Evolutionary conservation across 2,113 vertebrate genomes (phyloP), one percentile per base, ranked within the genome.

Genomic region (Xenopus tropicalis): DNA sequence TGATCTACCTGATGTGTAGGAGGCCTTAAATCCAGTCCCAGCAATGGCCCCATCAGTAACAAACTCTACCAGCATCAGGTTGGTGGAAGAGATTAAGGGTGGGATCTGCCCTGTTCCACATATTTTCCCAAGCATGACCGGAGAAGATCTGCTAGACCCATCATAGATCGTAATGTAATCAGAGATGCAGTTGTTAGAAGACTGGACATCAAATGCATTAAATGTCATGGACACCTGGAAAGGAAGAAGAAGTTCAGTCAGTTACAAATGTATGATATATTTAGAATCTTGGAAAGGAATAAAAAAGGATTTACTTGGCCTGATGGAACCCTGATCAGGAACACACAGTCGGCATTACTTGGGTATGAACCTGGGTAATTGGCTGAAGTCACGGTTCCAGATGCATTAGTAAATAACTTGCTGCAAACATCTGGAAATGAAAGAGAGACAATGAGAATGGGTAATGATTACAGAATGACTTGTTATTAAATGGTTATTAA

Each of bases 121-220:
- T 71, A 80, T 80, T 54, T 64, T 86, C 78, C 86, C 80, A 61
- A 86, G 24, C 66, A 84, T 69, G n/a, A 84, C 58, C 23, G 52
- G 80, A 14, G 82, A 81, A 62, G 74, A 84, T 71, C 78, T 85
- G 77, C 76, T 84, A 79, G 77, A 83, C 25, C 84, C 84, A 0
- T 84, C 80, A 74, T 86, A 86, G 70, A 87, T 71, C 78, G 79
- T 81, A 67, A 87, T 48, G 4, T 86, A 87, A 67, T 87, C 85
- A 64, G 80, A 84, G 52, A 80, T 71, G 76, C 86, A 87, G 37
- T 44, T 68, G 59, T 79, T 19, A 14, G 83, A 84, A 0, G 0
- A 2, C 4, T 86, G 84, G 20, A 87, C 77, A 80, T 85, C 80
- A 78, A 87, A 81, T 67, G 74, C 44, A 11, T 82, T 79, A 82